Conservation (phyloP, 2,113 vertebrate species). For the Alethe diademata region DNA sequence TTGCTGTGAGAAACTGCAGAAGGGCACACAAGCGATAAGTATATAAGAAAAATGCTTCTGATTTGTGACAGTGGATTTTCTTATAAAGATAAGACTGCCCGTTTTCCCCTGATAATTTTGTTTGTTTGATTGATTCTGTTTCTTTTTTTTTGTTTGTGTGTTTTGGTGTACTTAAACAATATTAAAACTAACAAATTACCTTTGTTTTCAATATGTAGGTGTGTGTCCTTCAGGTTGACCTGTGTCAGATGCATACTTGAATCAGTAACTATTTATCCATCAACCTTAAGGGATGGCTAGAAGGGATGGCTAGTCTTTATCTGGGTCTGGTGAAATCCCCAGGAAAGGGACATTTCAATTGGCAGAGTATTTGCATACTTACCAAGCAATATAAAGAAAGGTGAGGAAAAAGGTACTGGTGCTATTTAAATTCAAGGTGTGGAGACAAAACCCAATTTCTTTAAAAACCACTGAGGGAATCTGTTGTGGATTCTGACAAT, state of each 20-base stretch:
- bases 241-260: not conserved
- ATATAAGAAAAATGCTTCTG: not conserved
- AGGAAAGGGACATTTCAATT: not conserved
- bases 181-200: not conserved
- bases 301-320: not conserved
- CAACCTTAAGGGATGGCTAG: not conserved
- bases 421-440: not conserved
- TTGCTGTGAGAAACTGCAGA: not conserved
- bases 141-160: not conserved
- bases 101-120: rapidly evolving
- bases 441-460: not conserved
- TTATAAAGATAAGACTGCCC: not conserved
- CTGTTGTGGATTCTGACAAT: not conserved
- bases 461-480: not conserved
- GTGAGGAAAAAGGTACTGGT: not conserved
- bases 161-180: not conserved
- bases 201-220: not conserved
- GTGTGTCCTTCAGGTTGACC: not conserved
- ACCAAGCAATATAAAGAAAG: not conserved
- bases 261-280: not conserved
- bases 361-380: not conserved
- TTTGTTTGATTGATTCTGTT: not conserved
- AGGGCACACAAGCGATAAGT: not conserved
- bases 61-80: not conserved
- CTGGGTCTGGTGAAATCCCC: not conserved